Evolutionary conservation across 1,140 invertebrate species (phyloP).

Genomic region (Drosophila subobscura): DNA sequence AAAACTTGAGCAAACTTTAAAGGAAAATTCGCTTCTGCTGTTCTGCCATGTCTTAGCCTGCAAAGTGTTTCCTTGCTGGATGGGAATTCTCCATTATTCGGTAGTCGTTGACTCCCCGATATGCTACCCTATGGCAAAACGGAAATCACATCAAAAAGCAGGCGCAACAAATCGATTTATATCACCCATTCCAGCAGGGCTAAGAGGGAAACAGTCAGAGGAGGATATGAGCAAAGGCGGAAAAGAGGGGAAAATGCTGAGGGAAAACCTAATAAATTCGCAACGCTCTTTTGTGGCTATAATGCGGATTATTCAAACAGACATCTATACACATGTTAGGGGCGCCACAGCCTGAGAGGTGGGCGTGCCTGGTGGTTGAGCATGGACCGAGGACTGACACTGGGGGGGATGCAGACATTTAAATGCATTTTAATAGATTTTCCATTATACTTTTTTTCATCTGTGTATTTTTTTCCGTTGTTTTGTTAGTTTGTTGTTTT

Average conservation of each 20-base stretch:
- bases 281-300: slow-evolving; percentile 58
- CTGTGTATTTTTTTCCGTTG: not conserved
- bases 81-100: too few species aligned
- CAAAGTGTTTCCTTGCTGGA: too few species aligned
- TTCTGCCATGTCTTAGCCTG: too few species aligned
- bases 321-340: slow-evolving; percentile 6
- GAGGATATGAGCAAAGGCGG: not conserved
- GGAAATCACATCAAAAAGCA: slow-evolving; percentile 64
- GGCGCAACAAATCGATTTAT: slow-evolving; percentile 65
- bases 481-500: slow-evolving; percentile 6
- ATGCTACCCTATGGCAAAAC: slow-evolving; percentile 29
- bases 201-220: not conserved
- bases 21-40: too few species aligned
- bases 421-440: slow-evolving; percentile 74
- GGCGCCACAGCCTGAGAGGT: slow-evolving; percentile 10
- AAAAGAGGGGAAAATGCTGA: slow-evolving; percentile 19
- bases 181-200: not conserved
- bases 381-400: not conserved
- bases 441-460: slow-evolving; percentile 5
- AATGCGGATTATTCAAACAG: slow-evolving; percentile 28
- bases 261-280: slow-evolving; percentile 67
- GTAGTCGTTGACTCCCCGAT: not conserved
- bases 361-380: slow-evolving; percentile 39
- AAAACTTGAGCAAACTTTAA: too few species aligned
- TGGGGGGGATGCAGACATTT: slow-evolving; percentile 52